A percentile compares a stretch with the other conserved stretches of the same genome.
phyloP scores from a whole-genome alignment of 2,797 vertebrate species.

The Onychomys torridus region DNA sequence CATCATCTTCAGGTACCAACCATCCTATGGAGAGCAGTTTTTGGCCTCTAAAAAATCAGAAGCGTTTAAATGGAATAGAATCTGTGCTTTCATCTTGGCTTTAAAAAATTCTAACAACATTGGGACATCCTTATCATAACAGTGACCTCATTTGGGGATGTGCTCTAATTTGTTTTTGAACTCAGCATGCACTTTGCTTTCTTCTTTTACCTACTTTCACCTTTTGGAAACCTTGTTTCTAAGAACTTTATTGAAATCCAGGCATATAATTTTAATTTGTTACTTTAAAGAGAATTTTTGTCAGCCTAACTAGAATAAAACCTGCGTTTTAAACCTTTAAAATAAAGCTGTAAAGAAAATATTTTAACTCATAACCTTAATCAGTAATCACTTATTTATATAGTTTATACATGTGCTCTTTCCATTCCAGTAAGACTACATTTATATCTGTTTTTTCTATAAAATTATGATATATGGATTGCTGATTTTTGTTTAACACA shows the following conservation, averaged over 20 bases:
- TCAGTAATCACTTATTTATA: slow-evolving; percentile 17
- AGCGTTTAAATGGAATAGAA: slow-evolving; percentile 26
- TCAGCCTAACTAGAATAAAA: slow-evolving; percentile 5
- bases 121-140: background rate
- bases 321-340: slow-evolving; percentile 12
- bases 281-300: slow-evolving; percentile 61
- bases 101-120: slow-evolving; percentile 27
- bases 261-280: slow-evolving; percentile 31
- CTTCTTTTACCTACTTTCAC: background rate
- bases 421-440: slow-evolving; percentile 27
- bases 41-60: background rate
- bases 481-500: slow-evolving; percentile 16
- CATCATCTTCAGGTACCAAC: background rate
- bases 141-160: background rate
- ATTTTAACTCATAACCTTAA: slow-evolving; percentile 32
- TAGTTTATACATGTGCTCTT: background rate
- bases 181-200: background rate
- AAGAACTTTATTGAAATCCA: slow-evolving; percentile 20
- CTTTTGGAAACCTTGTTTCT: background rate
- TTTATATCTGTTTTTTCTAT: slow-evolving; percentile 30
- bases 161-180: background rate
- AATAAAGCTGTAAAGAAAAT: slow-evolving; percentile 31
- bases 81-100: slow-evolving; percentile 41
- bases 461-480: background rate
- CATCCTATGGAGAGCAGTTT: background rate